Evolutionary conservation across 2,888 invertebrate species (phyloP), one percentile per base, ranked within the genome.

Genomic region (Parascotia fuliginaria): DNA sequence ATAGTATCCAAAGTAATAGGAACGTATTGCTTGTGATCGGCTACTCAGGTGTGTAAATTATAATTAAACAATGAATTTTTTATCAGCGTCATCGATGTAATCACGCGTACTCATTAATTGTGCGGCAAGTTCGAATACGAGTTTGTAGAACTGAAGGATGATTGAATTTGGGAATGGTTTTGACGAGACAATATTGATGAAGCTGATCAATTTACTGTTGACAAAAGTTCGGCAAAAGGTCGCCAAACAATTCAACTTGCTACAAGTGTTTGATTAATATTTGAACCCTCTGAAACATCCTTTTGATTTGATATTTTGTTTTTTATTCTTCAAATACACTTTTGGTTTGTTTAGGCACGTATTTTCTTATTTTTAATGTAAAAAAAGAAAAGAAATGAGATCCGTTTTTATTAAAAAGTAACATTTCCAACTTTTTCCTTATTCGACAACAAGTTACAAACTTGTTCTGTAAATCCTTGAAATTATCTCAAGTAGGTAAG

Each of bases 1-100:
- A 54, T 55, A n/a, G n/a, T n/a, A n/a, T n/a, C n/a, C n/a, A n/a
- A n/a, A n/a, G n/a, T n/a, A n/a, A n/a, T n/a, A n/a, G n/a, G n/a
- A n/a, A n/a, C n/a, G n/a, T n/a, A n/a, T n/a, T n/a, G n/a, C n/a
- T n/a, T n/a, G n/a, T n/a, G n/a, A n/a, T n/a, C n/a, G n/a, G n/a
- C n/a, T n/a, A n/a, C n/a, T n/a, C n/a, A n/a, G n/a, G n/a, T n/a
- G n/a, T n/a, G n/a, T n/a, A n/a, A n/a, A n/a, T n/a, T n/a, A n/a
- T n/a, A n/a, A n/a, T n/a, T n/a, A n/a, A n/a, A n/a, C n/a, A n/a
- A n/a, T n/a, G n/a, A n/a, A n/a, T n/a, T n/a, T n/a, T n/a, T n/a
- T 60, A 48, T 52, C 52, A 53, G 58, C 55, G 50, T 52, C 52
- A 53, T 60, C 56, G 46, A 59, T 60, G 49, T 59, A 58, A 59